A percentile compares a stretch with the other conserved stretches of the same genome.
Evolutionary conservation across 2,113 vertebrate genomes (phyloP).

Genomic region (Mustelus asterias): DNA sequence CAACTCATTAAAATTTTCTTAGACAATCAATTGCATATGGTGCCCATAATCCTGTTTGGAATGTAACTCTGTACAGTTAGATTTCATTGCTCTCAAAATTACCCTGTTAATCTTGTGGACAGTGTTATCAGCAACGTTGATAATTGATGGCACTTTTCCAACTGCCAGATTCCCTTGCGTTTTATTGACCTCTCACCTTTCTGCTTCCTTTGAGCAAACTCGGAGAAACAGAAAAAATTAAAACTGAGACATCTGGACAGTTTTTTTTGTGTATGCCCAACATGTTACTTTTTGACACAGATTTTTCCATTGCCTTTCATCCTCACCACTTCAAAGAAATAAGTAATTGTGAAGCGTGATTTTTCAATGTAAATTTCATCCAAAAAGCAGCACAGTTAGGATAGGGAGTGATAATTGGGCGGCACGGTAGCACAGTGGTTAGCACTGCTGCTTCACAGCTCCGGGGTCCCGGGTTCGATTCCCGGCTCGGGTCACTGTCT

Average conservation of each 20-base stretch:
- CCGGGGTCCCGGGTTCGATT: too few relatives aligned
- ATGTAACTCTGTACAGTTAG: not conserved
- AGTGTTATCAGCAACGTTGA: not conserved
- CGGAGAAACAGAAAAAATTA: not conserved
- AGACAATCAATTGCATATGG: not conserved
- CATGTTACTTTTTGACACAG: not conserved
- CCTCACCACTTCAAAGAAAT: not conserved
- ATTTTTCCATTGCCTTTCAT: not conserved
- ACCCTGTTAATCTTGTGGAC: not conserved
- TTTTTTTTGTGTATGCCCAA: not conserved
- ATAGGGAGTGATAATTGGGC: too few relatives aligned
- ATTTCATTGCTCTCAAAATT: not conserved
- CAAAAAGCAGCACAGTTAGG: not conserved
- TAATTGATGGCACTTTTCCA: not conserved
- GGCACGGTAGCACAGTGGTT: too few relatives aligned
- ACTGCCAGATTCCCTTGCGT: not conserved
- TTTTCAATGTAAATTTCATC: not conserved
- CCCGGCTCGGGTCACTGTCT: too few relatives aligned
- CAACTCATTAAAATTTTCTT: not conserved
- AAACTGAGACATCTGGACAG: not conserved
- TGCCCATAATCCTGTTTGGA: not conserved
- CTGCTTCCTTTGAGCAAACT: not conserved
- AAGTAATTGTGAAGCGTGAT: not conserved
- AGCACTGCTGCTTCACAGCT: too few relatives aligned
- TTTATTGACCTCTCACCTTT: not conserved